Base-by-base conservation (phyloP, 2,113 vertebrate genomes). In the Empidonax traillii region DNA sequence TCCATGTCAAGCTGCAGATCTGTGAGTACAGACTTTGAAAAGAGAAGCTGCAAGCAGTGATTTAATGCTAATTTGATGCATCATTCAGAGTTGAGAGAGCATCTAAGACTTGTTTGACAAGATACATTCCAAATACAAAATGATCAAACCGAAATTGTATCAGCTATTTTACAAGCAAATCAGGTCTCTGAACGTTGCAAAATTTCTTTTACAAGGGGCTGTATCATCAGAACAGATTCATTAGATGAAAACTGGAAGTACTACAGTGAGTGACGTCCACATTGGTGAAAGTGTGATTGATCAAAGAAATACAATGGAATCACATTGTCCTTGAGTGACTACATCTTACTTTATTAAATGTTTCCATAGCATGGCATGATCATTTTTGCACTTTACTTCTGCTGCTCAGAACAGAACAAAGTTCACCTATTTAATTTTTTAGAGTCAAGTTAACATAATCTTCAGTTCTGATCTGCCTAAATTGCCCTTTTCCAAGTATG, bases 61-160 rank as follows among this genome's bases (percentile, higher is more conserved):
- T 94, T 96, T 96, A 93, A 94, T 85, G 89, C 24, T 94, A 84
- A 96, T 92, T 91, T 81, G 62, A 90, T 85, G 44, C 63, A 94
- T 92, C 84, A 46, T 62, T 93, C 75, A 68, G 75, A 96, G 41
- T 83, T 51, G 43, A 89, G 86, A 78, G 69, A 79, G 27, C 37
- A 80, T 77, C 76, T 91, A 94, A 82, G 83, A 63, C 55, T 82
- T 75, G 59, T 78, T 77, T 87, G 91, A 96, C 75, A 94, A 92
- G 75, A n/a, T n/a, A 66, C 24, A 79, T 58, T 89, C 61, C 52
- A 96, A 92, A 80, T 81, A 93, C 77, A 88, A 88, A 95, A 89
- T 88, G 66, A 95, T 95, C 87, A 94, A 94, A 85, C 59, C 49
- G 84, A 85, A 91, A 90, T 21, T 56, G 33, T 91, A 89, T 78